phyloP scores from a whole-genome alignment of 1,140 invertebrate species.

The Scaptomyza hsui region DNA sequence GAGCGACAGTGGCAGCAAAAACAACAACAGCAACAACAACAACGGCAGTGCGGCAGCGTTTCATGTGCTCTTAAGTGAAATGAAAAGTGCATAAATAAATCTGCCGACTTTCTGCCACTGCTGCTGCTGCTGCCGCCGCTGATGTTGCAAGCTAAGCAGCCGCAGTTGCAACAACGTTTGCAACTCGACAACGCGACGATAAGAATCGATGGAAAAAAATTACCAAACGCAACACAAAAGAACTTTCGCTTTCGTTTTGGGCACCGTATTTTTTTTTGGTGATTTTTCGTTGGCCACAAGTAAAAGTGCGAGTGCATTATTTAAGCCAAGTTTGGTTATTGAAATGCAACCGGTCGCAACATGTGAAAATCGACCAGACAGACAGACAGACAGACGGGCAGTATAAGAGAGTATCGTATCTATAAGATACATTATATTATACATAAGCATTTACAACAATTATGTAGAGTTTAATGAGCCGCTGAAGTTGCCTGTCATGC shows the following conservation, averaged over 20 bases:
- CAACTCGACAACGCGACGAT: conserved; percentile 45
- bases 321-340: conserved; percentile 78
- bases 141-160: conserved; percentile 14
- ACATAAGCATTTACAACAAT: conserved; percentile 65
- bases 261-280: conserved; percentile 22
- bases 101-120: conserved; percentile 37
- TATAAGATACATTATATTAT: not conserved
- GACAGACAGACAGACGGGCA: conserved; percentile 16
- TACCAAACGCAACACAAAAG: conserved; percentile 63
- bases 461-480: conserved; percentile 75
- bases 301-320: conserved; percentile 76
- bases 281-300: conserved; percentile 37
- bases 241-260: conserved; percentile 78
- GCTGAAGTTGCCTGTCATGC: conserved; percentile 67
- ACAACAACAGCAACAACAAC: conserved; percentile 35
- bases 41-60: conserved; percentile 50
- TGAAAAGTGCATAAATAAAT: conserved; percentile 83
- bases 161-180: conserved; percentile 27
- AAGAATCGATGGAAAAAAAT: conserved; percentile 60
- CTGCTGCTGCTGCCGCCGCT: not conserved
- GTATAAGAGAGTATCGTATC: not conserved
- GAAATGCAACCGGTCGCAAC: conserved; percentile 74
- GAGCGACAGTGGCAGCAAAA: conserved; percentile 17
- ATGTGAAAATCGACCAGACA: conserved; percentile 46
- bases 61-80: conserved; percentile 77